These are phyloP conservation scores for Tachystola acroxantha DNA, from an alignment of 2,888 invertebrate genomes.

Conservation along the genomic window DNA sequence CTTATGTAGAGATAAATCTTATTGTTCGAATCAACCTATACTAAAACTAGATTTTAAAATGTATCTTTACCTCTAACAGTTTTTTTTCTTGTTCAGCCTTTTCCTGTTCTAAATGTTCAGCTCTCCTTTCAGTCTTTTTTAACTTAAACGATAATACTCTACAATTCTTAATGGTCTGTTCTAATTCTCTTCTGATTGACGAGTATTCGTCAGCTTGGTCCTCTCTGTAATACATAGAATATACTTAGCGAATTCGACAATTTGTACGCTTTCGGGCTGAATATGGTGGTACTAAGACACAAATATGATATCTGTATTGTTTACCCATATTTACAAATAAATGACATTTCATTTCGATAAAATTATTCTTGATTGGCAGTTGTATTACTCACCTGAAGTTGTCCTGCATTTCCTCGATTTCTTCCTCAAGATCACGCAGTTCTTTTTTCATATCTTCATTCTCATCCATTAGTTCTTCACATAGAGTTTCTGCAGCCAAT, in stretches of 20 bases:
- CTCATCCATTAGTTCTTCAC: slow-evolving; percentile 96
- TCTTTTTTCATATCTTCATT: slow-evolving; percentile 97
- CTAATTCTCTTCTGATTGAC: slow-evolving; percentile 95
- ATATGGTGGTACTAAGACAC: no score
- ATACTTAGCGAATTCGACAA: no score
- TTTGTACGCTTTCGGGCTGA: no score
- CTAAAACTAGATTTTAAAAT: no score
- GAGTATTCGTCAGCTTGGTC: slow-evolving; percentile 98
- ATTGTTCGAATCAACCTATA: no score
- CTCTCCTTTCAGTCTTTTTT: slow-evolving; percentile 94
- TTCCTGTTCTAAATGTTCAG: slow-evolving; percentile 92
- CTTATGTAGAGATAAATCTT: no score
- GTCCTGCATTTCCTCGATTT: slow-evolving; percentile 99
- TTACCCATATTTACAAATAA: no score
- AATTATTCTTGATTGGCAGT: no score
- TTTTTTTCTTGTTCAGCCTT: slow-evolving; percentile 86
- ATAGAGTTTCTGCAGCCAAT: slow-evolving; percentile 92
- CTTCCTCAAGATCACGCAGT: slow-evolving; percentile 94
- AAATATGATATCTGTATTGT: no score
- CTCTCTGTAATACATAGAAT: slow-evolving; percentile 84
- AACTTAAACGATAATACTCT: slow-evolving; percentile 98
- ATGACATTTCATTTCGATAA: no score
- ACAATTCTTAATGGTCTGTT: slow-evolving; percentile 98
- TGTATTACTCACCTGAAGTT: slow-evolving; percentile 89
- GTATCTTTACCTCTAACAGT: slow-evolving; percentile 65